phyloP scores from a whole-genome alignment of 2,113 vertebrate species.

The Paracanthobrama guichenoti region DNA sequence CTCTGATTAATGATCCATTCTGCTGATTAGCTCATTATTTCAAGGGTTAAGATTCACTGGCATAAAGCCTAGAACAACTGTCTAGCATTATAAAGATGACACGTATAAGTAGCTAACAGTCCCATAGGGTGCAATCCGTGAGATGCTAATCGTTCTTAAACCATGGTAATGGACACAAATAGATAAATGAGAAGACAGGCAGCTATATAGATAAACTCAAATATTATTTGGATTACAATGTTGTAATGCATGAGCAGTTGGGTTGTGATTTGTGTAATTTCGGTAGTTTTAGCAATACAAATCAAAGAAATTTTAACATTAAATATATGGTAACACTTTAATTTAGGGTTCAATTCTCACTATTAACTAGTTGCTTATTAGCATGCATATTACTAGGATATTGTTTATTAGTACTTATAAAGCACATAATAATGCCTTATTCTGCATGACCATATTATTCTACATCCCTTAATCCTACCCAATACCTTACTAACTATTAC shows the following conservation, averaged over 20 bases:
- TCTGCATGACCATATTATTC: too few species aligned
- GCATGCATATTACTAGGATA: too few species aligned
- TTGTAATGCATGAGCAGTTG: not conserved
- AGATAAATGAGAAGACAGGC: not conserved
- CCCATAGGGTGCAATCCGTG: conserved; percentile 42
- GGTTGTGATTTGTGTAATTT: not conserved
- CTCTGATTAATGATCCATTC: conserved; percentile 48
- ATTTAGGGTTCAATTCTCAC: too few species aligned
- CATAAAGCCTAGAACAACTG: conserved; percentile 66
- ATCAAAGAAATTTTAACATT: not conserved
- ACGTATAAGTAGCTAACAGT: conserved; percentile 52
- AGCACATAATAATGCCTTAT: too few species aligned
- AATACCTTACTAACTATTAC: too few species aligned
- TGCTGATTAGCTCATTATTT: conserved; percentile 52
- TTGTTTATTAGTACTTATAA: too few species aligned
- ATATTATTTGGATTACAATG: not conserved
- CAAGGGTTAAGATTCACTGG: conserved; percentile 49
- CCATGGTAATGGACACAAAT: conserved; percentile 40
- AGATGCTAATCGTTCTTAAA: conserved; percentile 32
- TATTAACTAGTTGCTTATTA: too few species aligned
- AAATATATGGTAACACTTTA: not conserved
- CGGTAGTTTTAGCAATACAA: not conserved
- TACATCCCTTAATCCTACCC: too few species aligned
- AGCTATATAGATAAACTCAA: conserved; percentile 3
- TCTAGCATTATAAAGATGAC: conserved; percentile 59